These are phyloP conservation scores for Epinephelus moara DNA, from an alignment of 2,113 vertebrate species.

Conservation along the genomic window DNA sequence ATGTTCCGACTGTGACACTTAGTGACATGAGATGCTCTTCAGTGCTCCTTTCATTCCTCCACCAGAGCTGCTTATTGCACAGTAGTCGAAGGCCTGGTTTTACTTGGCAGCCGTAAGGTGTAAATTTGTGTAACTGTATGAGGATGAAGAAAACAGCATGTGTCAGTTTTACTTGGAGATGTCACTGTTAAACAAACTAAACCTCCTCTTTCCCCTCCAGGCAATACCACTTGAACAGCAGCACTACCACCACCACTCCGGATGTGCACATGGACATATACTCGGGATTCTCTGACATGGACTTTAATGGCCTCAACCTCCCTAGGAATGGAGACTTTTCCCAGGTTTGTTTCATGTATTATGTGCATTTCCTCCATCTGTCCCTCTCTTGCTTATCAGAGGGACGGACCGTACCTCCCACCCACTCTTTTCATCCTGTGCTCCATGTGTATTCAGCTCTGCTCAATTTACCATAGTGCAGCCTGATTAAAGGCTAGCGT, in stretches of 20 bases:
- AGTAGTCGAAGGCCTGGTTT: background rate
- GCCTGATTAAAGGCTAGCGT: conserved; percentile 67
- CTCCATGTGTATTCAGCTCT: conserved; percentile 44
- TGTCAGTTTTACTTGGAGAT: background rate
- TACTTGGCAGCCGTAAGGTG: background rate
- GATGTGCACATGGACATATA: conserved; percentile 83
- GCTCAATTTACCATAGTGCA: conserved; percentile 44
- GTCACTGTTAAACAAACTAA: conserved; percentile 13
- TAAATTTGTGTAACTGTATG: background rate
- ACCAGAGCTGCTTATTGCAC: background rate
- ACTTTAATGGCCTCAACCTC: conserved; percentile 72
- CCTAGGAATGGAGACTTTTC: conserved; percentile 79
- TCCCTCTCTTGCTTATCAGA: conserved; percentile 9
- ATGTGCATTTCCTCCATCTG: background rate
- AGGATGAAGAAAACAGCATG: background rate
- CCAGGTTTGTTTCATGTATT: conserved; percentile 75
- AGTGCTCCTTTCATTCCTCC: background rate
- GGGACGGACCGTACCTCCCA: conserved; percentile 18
- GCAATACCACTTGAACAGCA: conserved; percentile 83
- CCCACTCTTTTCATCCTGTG: conserved; percentile 53
- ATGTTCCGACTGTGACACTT: background rate
- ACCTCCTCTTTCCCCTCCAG: conserved; percentile 52
- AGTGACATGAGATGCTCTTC: background rate
- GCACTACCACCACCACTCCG: conserved; percentile 70
- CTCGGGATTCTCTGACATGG: conserved; percentile 74